Evolutionary conservation across 1,140 invertebrate genomes (phyloP), one percentile per base, ranked within the genome.

Genomic region (Coptotermes formosanus): DNA sequence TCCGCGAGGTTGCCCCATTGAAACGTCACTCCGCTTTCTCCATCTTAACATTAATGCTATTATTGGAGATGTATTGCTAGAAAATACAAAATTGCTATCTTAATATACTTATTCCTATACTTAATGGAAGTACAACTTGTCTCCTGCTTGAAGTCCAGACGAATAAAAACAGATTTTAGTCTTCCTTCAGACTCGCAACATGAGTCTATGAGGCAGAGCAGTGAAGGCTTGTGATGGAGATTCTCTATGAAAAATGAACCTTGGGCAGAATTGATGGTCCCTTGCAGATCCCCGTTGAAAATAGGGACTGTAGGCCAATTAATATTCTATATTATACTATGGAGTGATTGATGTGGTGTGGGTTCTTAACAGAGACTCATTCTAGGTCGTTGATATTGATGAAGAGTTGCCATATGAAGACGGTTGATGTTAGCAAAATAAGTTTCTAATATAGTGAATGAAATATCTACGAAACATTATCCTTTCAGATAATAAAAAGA

Each of bases 171-270:
- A 75, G 25, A 30, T 30, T 75, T 3, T 7, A 75, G 64, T 6
- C 4, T 30, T 30, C n/a, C 64, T 75, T 75, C 8, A 55, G 16
- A 1, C 52, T 55, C 52, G 52, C 12, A 21, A 19, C 52, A 55
- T 55, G 1, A 55, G 11, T 55, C 52, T 55, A 4, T 9, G 52
- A 55, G 19, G 52, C 52, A 55, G 7, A 30, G 64, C 9, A 75
- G n/a, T 6, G 8, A 75, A 75, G 8, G 14, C 64, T 30, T 75
- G 64, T n/a, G 64, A 75, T 75, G 64, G n/a, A 30, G 25, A 75
- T 75, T 75, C n/a, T 75, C 25, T 75, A 75, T 75, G 64, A 75
- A 75, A 75, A 75, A 75, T 75, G 64, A 75, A 16, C n/a, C n/a
- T 30, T 75, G 25, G 8, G 25, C 30, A 25, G 64, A 75, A 75